Evolutionary conservation across 2,797 vertebrate genomes (phyloP).

Genomic region (Lagothrix lagotricha): DNA sequence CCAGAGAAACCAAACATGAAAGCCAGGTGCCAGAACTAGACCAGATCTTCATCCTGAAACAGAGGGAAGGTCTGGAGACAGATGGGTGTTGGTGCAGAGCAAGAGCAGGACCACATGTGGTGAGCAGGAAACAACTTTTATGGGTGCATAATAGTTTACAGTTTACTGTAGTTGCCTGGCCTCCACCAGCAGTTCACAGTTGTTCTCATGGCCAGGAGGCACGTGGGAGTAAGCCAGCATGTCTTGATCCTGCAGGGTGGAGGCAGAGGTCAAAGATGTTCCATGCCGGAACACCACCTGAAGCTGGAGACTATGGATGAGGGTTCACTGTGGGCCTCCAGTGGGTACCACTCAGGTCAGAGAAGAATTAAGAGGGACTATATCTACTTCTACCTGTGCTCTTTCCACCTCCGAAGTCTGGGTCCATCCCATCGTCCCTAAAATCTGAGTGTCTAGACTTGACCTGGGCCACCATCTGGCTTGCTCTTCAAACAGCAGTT

Average conservation of each 20-base stretch:
- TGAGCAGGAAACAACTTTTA: too few species aligned
- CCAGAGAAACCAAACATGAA: not conserved
- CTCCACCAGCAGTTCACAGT: not conserved
- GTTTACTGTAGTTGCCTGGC: not conserved
- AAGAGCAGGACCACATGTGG: not conserved
- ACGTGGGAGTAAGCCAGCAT: not conserved
- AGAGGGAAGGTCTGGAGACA: not conserved
- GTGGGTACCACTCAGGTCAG: not conserved
- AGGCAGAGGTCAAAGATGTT: not conserved
- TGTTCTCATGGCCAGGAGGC: not conserved
- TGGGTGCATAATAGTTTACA: too few species aligned
- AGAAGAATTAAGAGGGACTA: not conserved
- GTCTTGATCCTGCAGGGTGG: not conserved
- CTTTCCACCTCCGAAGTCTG: not conserved
- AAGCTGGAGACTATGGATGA: not conserved
- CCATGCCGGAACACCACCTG: not conserved
- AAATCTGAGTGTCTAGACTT: not conserved
- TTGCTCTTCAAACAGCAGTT: not conserved
- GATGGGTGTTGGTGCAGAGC: not conserved
- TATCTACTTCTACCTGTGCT: not conserved
- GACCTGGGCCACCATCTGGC: not conserved
- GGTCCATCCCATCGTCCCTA: not conserved
- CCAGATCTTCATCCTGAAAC: not conserved
- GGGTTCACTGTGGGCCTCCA: not conserved
- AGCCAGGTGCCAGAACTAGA: not conserved